Percentiles rank a stretch among this genome's conserved stretches.
Conservation (phyloP, 2,113 vertebrate genomes). For the Hippocampus zosterae region DNA sequence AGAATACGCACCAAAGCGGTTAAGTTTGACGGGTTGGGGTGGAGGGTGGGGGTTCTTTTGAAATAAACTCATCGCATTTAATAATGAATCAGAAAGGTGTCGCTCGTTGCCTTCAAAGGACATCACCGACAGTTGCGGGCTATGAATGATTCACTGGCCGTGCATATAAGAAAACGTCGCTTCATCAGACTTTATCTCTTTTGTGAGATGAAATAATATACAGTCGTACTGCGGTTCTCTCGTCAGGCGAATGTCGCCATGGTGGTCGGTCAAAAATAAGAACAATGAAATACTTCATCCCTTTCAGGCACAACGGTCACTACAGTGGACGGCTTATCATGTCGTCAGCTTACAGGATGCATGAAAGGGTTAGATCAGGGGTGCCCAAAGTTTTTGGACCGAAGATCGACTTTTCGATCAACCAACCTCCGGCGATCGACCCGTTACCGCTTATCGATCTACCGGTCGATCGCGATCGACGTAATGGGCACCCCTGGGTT, state of each 20-base stretch:
- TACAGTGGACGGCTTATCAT: no score
- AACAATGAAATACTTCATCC: no score
- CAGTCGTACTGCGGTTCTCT: background rate
- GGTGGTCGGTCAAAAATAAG: background rate
- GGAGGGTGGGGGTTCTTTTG: slow-evolving; percentile 5
- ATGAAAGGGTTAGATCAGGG: no score
- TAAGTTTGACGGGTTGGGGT: slow-evolving; percentile 24
- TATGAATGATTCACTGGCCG: slow-evolving; percentile 37
- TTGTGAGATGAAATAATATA: background rate
- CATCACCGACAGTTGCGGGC: slow-evolving; percentile 28
- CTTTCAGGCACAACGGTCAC: no score
- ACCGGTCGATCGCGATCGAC: no score
- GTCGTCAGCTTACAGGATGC: no score
- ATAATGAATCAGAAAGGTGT: slow-evolving; percentile 46
- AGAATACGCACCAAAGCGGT: slow-evolving; percentile 25
- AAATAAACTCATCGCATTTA: slow-evolving; percentile 38
- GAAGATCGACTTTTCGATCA: no score
- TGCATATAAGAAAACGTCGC: slow-evolving; percentile 17
- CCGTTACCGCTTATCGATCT: no score
- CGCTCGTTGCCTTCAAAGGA: slow-evolving; percentile 18
- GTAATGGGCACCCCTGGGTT: no score
- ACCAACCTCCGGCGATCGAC: no score
- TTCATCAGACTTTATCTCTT: background rate
- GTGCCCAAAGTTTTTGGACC: no score
- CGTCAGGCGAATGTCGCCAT: background rate